Conservation (phyloP, 2,888 invertebrate species). For the Scrobipalpa costella region DNA sequence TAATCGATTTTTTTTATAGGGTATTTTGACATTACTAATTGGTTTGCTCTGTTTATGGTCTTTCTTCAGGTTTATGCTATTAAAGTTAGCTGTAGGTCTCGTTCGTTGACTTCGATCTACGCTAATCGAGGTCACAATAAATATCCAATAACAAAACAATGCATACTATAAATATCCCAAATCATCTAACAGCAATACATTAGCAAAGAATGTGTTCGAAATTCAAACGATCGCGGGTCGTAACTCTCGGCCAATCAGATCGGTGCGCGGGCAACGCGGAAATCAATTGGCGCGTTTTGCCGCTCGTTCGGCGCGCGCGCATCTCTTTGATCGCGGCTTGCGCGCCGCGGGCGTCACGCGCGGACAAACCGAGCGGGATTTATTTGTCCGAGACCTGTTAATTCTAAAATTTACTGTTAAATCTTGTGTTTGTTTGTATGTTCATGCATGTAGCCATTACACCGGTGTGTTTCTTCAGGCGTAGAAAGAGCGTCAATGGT, state of each 20-base stretch:
- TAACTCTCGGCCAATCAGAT: slow-evolving; percentile 64
- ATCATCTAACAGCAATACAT: slow-evolving; percentile 6
- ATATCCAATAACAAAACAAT: not conserved
- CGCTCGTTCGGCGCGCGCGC: slow-evolving; percentile 39
- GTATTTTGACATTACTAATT: too few relatives aligned
- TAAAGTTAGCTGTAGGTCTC: too few relatives aligned
- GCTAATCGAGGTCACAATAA: not conserved
- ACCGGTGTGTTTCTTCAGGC: too few relatives aligned
- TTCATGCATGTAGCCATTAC: not conserved
- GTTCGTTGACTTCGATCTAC: not conserved
- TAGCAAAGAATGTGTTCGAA: slow-evolving; percentile 22
- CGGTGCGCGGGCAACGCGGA: slow-evolving; percentile 56
- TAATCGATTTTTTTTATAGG: too few relatives aligned
- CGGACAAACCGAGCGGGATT: slow-evolving; percentile 10
- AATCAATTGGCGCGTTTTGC: slow-evolving; percentile 59
- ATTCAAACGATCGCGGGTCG: slow-evolving; percentile 32
- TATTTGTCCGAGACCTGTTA: slow-evolving; percentile 6
- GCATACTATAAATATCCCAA: not conserved
- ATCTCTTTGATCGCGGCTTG: slow-evolving; percentile 49
- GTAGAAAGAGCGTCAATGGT: too few relatives aligned
- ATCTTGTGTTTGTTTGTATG: not conserved
- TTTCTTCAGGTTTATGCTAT: too few relatives aligned
- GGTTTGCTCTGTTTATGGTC: too few relatives aligned
- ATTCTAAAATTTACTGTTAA: slow-evolving; percentile 8
- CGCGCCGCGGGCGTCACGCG: slow-evolving; percentile 57